Base-by-base conservation (phyloP, 1,140 invertebrate species). In the Melipona quadrifasciata region DNA sequence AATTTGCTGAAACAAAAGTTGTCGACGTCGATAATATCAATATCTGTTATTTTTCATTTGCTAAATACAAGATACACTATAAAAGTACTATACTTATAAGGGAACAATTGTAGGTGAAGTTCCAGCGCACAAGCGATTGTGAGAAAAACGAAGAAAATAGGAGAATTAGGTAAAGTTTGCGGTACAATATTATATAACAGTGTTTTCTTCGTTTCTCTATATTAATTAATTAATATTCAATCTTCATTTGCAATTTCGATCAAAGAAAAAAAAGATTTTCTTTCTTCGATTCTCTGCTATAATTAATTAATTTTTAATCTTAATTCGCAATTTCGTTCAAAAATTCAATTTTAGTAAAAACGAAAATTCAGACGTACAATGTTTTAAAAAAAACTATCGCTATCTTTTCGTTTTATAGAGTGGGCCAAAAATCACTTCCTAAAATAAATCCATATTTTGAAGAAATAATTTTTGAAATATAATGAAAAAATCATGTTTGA, bases 31-130 rank as follows among this genome's bases (percentile, higher is more conserved):
- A 51, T 31, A 55, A 34, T 67, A 39, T 39, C 51, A 24, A 70
- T 68, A 57, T 77, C 17, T 31, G 17, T 78, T 57, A 53, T 51
- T 57, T 77, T 47, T 67, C 5, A 39, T 79, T 79, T 79, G 27
- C 47, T 72, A 53, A 84, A 61, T 57, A 78, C 24, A 71, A 47
- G 64, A 27, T n/a, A 61, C 17, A 67, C 19, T 58, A 39, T 10
- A 53, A 71, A 71, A 84, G 51, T 71, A 84, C 64, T 71, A 71
- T 79, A 83, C 67, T 51, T 53, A 64, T 83, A 79, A 84, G 82
- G 82, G 82, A 84, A 84, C 82, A 84, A 84, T 84, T 84, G 67
- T 84, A 84, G 82, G 76, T 79, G 47, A 79, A 79, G 82, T 84
- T 84, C 82, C 82, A 84, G 55, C 76, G 82, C 76, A 84, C 82